Conservation (phyloP, 2,113 vertebrate genomes). For the Cettia cetti region DNA sequence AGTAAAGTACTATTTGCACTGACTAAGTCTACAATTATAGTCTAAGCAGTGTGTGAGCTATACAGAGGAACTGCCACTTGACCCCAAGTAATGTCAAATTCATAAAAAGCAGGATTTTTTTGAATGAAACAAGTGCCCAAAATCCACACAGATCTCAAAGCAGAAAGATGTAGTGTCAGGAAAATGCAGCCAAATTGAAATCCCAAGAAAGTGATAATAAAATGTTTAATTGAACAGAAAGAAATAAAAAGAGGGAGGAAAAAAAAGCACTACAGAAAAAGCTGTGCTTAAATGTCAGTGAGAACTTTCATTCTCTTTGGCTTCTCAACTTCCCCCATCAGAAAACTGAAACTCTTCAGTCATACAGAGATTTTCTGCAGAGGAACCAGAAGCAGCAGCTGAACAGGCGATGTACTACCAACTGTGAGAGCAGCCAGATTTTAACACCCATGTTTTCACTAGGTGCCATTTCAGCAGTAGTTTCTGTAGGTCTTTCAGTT, state of each 20-base stretch:
- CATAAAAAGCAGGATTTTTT: neutral
- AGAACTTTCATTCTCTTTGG: neutral
- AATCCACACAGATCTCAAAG: neutral
- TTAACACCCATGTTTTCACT: neutral
- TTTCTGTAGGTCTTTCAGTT: neutral
- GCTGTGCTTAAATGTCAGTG: neutral
- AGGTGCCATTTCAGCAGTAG: neutral
- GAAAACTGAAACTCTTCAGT: neutral
- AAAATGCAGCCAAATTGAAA: neutral
- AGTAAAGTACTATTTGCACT: neutral
- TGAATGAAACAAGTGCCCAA: neutral
- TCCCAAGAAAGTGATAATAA: neutral
- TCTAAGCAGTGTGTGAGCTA: neutral
- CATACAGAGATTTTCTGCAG: neutral
- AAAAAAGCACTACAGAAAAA: neutral
- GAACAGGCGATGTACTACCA: rapidly evolving
- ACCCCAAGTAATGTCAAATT: neutral
- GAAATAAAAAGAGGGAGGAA: no score
- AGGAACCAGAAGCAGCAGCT: neutral
- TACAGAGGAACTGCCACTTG: neutral
- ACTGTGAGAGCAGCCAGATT: neutral
- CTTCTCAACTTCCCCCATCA: neutral
- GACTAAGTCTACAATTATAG: neutral
- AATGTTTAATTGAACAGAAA: neutral
- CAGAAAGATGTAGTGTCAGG: neutral